Base-by-base conservation (phyloP, 2,888 invertebrate genomes). In the Pterostichus niger region DNA sequence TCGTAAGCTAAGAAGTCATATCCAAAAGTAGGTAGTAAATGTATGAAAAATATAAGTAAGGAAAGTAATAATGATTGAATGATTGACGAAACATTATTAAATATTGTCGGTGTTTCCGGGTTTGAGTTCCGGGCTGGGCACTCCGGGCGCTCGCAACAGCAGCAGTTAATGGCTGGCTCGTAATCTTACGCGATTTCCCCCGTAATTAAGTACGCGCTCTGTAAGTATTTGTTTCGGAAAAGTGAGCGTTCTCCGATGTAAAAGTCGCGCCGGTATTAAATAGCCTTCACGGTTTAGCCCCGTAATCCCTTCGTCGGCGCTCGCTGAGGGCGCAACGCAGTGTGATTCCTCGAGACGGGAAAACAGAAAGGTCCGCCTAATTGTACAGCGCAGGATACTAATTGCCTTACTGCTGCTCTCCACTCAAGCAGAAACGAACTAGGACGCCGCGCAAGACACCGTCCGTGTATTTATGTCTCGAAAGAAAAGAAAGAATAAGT, bases 371-470 rank as follows among this genome's bases (percentile, higher is more conserved):
- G 87, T 87, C 87, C 88, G 87, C 88, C 88, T 89, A 89, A 90
- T 89, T 89, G 89, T 88, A 88, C 87, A 88, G 89, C 89, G 89
- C 88, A 89, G 87, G 89, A 89, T 89, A 89, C 89, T 89, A 90
- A 90, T 90, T 89, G 89, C 88, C 89, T 88, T 88, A 87, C 87
- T 88, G 88, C 87, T 35, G 80, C 49, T 64, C 56, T 54, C 76
- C 77, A 40, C 54, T 82, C 82, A 31, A 84, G 73, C 64, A 76
- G 84, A 84, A 84, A 78, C 78, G 71, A 77, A 84, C 73, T 82
- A 52, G 35, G 52, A 71, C 46, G 15, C 44, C n/a, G 44, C 68
- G 68, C 73, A 4, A 10, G 73, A 11, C 11, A 15, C 75, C 7
- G 46, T 9, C 54, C 87, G 86, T 86, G 87, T 89, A 89, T 88